Base-by-base conservation (phyloP, 2,113 vertebrate species). In the Pseudonaja textilis region DNA sequence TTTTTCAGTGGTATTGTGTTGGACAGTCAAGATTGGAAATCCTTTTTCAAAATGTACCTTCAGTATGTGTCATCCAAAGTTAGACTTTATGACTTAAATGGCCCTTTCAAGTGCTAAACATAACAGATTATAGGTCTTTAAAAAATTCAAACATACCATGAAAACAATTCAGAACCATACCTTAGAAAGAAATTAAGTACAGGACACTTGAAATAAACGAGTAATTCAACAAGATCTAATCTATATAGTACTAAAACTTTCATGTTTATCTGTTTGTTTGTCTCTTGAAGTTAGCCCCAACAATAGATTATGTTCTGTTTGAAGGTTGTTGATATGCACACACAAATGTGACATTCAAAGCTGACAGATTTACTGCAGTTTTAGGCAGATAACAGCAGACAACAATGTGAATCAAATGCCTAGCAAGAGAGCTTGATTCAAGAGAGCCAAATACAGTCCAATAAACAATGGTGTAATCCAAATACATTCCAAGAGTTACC, bases 151-250 rank as follows among this genome's bases (percentile, higher is more conserved):
- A 56, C 1, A 42, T 56, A 42, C n/a, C 14, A 52, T 90, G 47
- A 34, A 81, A 81, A 54, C 1, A 54, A 39, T 23, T 23, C 47
- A 54, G 10, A 91, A 23, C 1, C 47, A 5, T 91, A 8, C 95
- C 93, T 95, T 57, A 56, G 39, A 42, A 8, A 91, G 87, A 45
- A 5, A 94, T 88, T 92, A 22, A 89, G 57, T 95, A n/a, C 45
- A 90, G 81, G 94, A 93, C 91, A 92, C 0, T 85, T 87, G 20
- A 9, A 10, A 45, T 93, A 88, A 95, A 87, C 85, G 89, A 89
- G 12, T 91, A 91, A 95, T 92, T 25, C 50, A 18, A 29, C 85
- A 90, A 86, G 74, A 90, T 50, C 55, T 81, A 69, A 69, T n/a
- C 26, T 69, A 69, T 14, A n/a, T 14, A n/a, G 26, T 16, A 69